phyloP scores from a whole-genome alignment of 2,888 invertebrate genomes.

The Conchocele bisecta region DNA sequence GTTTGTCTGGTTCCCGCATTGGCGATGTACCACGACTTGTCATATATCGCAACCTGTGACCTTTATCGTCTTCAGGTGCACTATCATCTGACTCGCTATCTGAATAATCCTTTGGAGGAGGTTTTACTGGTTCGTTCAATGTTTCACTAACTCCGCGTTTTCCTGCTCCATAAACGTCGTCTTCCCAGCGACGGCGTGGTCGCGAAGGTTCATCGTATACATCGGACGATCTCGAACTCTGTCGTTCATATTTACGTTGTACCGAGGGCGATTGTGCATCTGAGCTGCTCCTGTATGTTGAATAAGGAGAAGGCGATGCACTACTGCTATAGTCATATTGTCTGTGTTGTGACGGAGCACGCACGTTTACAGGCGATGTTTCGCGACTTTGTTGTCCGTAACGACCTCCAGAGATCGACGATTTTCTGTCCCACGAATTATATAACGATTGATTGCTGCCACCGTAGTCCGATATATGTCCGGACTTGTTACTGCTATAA shows the following conservation, averaged over 20 bases:
- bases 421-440: slow-evolving; percentile 74
- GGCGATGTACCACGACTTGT: slow-evolving; percentile 80
- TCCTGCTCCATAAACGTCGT: slow-evolving; percentile 47
- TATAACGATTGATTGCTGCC: slow-evolving; percentile 72
- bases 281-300: slow-evolving; percentile 69
- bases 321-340: slow-evolving; percentile 77
- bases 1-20: slow-evolving; percentile 70
- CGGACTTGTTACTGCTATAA: slow-evolving; percentile 70
- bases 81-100: slow-evolving; percentile 73
- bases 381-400: slow-evolving; percentile 74
- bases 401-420: slow-evolving; percentile 68
- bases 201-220: slow-evolving; percentile 31
- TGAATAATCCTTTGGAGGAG: slow-evolving; percentile 58
- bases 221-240: slow-evolving; percentile 68
- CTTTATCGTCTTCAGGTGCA: slow-evolving; percentile 76
- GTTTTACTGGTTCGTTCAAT: slow-evolving; percentile 44
- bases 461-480: slow-evolving; percentile 78
- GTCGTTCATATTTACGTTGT: slow-evolving; percentile 66
- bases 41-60: slow-evolving; percentile 66
- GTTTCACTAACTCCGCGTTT: slow-evolving; percentile 27
- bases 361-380: slow-evolving; percentile 71
- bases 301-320: slow-evolving; percentile 74
- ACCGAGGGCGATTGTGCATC: slow-evolving; percentile 64
- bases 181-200: slow-evolving; percentile 46
- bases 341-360: slow-evolving; percentile 63